Evolutionary conservation across 1,140 invertebrate species (phyloP), one percentile per base, ranked within the genome.

Genomic region (Eumaeus atala): DNA sequence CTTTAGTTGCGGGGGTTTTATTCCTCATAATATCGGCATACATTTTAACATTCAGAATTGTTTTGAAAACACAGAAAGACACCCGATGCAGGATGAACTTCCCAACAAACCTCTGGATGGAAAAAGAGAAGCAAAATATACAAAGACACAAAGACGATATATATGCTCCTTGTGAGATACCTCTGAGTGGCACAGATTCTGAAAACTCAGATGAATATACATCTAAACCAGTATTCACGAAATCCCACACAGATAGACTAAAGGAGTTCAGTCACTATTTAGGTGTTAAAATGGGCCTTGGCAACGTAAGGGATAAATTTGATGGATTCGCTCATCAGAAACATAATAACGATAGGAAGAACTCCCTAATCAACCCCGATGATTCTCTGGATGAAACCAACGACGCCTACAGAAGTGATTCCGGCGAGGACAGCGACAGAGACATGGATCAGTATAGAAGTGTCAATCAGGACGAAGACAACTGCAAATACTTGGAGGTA

Each of bases 401-500:
- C 33, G 69, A 77, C 49, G 72, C 67, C 1, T 77, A 69, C 14
- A 74, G 67, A 54, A 74, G 69, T 58, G 77, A 82, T 56, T 72
- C 66, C 0, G 56, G 65, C 9, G 69, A 72, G 44, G 69, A 72
- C 48, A 71, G 69, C 51, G 68, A 76, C 37, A 62, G 36, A 37
- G 59, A 66, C 10, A 37, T 48, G 5, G 54, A 58, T 7, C 59
- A 56, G 12, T 84, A 85, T 58, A 51, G 65, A 40, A 64, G 56
- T 18, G 61, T 77, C 0, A 66, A 59, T 38, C 77, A 77, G 37
- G 67, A 86, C 8, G 84, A 82, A 17, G 72, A 77, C n/a, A n/a
- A n/a, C 18, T 85, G 68, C 48, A 77, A 73, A 47, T 84, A 87
- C 65, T 52, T 88, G 42, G 85, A 87, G 63, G 72, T 88, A 1